A percentile compares a stretch with the other conserved stretches of the same genome.
These are phyloP conservation scores for Halcyon senegalensis DNA, from an alignment of 2,113 vertebrate species.

Conservation along the genomic window DNA sequence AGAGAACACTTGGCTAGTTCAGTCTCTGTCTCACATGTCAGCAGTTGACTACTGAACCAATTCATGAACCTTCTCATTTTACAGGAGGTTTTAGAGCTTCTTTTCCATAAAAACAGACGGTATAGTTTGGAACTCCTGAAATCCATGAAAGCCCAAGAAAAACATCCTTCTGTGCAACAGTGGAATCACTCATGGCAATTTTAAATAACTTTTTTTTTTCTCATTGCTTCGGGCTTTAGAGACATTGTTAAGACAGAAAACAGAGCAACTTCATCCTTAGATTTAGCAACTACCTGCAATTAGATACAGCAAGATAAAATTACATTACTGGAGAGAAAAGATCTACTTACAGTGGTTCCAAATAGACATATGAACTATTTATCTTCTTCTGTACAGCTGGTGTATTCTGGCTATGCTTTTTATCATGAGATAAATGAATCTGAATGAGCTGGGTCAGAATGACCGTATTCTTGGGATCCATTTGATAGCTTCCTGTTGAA, in stretches of 20 bases:
- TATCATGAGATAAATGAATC: neutral
- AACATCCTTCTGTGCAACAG: neutral
- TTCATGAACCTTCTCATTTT: constrained; percentile 7
- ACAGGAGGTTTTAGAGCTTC: neutral
- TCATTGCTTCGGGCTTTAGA: neutral
- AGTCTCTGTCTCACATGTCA: neutral
- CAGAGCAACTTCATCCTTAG: constrained; percentile 15
- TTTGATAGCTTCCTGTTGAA: constrained; percentile 49
- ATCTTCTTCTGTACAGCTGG: constrained; percentile 17
- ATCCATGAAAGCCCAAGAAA: neutral
- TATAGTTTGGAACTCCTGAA: neutral
- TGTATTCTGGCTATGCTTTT: neutral
- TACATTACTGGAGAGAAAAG: constrained; percentile 47
- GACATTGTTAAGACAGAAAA: neutral
- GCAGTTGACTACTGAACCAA: neutral
- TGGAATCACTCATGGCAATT: neutral
- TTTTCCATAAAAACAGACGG: neutral
- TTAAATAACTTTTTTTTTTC: neutral
- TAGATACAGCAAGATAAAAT: constrained; percentile 61
- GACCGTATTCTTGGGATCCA: neutral
- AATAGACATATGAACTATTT: constrained; percentile 29
- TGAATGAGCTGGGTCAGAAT: constrained; percentile 6
- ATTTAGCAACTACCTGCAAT: constrained; percentile 20
- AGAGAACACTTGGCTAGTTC: neutral
- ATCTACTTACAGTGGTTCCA: constrained; percentile 42